Evolutionary conservation across 2,113 vertebrate genomes (phyloP).

Genomic region (Campylomormyrus numenius): DNA sequence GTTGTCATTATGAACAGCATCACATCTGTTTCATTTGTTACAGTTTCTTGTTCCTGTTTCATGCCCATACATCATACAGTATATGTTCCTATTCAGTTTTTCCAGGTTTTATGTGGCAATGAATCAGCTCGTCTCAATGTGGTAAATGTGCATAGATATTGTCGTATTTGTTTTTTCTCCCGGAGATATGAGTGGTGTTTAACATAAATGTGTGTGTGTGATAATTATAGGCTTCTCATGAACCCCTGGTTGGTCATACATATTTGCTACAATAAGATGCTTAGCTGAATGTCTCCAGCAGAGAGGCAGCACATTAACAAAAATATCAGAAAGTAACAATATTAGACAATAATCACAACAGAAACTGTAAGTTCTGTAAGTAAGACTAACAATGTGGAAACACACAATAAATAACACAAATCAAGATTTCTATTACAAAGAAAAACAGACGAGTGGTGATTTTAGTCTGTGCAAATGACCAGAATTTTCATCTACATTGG

Average conservation of each 20-base stretch:
- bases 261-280: neutral
- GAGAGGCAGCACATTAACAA: neutral
- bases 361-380: neutral
- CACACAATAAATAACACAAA: neutral
- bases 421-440: neutral
- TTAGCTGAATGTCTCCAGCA: neutral
- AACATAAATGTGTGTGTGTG: neutral
- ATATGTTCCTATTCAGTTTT: too few relatives aligned
- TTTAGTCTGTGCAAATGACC: neutral
- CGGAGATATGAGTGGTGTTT: neutral
- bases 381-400: too few relatives aligned
- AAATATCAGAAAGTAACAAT: neutral
- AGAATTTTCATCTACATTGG: neutral
- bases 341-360: neutral
- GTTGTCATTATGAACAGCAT: neutral
- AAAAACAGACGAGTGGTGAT: neutral
- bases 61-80: too few relatives aligned
- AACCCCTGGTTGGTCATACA: neutral
- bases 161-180: neutral
- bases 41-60: too few relatives aligned
- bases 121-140: too few relatives aligned
- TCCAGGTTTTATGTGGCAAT: too few relatives aligned
- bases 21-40: too few relatives aligned
- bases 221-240: neutral
- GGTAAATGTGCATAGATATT: neutral